Evolutionary conservation across 2,113 vertebrate species (phyloP), one percentile per base, ranked within the genome.

Genomic region (Trogon melanurus): DNA sequence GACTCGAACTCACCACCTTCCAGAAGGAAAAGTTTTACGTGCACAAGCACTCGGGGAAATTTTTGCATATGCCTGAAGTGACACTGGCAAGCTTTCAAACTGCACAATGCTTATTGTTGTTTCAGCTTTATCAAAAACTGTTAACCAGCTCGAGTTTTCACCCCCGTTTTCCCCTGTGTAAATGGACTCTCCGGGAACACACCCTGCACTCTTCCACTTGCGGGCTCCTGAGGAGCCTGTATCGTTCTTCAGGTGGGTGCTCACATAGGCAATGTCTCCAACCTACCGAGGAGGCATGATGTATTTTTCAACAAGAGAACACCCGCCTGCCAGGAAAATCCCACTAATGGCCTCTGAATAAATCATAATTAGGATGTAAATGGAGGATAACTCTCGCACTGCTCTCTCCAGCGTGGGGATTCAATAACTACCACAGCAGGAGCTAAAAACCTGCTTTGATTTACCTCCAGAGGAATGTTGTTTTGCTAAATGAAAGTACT

Each of bases 381-480:
- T 22, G 29, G 50, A 72, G 29, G 71, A 34, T 48, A 81, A 81
- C 65, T 81, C 81, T 79, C 4, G 2, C 18, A 32, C 38, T 48
- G 69, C 48, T 93, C 45, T 34, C 34, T 84, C 34, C n/a, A 67
- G 53, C 23, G 13, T 53, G 15, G 81, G 29, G 62, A 91, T 85
- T 95, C 87, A 91, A 18, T 91, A 93, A 82, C 66, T 57, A 13
- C 61, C 73, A 93, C 79, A 93, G 89, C 93, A 91, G 74, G 73
- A 41, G 30, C 84, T 89, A 87, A 94, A 80, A 22, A 9, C 18
- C 13, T 79, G 61, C 66, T 91, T 92, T 86, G 48, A 95, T 92
- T 87, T 87, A 85, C 50, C 32, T 89, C 66, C 61, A 94, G 27
- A 75, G 61, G 80, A 91, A 92, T 85, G 88, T 41, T 89, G 56